These are phyloP conservation scores for Physeter macrocephalus DNA, from an alignment of 2,113 vertebrate genomes.

Conservation along the genomic window DNA sequence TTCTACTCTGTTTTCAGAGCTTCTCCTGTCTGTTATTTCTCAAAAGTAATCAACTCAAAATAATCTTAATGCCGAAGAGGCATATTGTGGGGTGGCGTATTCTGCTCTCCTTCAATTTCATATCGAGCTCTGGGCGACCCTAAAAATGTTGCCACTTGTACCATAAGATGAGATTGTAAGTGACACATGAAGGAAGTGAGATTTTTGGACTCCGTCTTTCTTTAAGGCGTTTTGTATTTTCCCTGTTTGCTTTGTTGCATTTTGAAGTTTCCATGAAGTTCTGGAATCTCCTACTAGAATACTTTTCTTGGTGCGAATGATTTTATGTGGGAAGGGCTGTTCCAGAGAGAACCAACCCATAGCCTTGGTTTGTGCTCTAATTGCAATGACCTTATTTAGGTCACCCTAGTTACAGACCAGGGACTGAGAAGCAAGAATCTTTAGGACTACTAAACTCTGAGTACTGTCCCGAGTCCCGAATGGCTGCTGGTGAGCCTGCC, in stretches of 20 bases:
- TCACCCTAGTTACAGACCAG: not conserved
- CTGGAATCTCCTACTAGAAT: not conserved
- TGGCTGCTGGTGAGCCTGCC: not conserved
- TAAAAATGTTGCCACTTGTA: not conserved
- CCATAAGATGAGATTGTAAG: not conserved
- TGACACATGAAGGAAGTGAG: not conserved
- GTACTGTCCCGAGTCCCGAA: not conserved
- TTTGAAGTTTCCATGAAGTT: not conserved
- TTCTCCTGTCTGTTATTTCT: not conserved
- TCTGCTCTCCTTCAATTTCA: not conserved
- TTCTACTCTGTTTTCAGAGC: not conserved
- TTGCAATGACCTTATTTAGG: not conserved
- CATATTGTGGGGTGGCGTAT: not conserved
- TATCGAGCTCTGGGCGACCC: not conserved
- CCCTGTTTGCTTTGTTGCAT: not conserved
- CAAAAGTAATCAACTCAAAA: not conserved
- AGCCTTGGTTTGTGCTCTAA: not conserved
- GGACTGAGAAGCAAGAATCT: not conserved
- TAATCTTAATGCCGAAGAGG: not conserved
- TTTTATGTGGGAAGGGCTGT: not conserved
- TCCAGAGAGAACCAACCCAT: not conserved
- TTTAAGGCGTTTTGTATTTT: not conserved
- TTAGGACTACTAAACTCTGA: not conserved
- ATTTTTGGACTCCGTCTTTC: not conserved
- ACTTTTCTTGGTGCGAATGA: not conserved